Evolutionary conservation across 1,140 invertebrate species (phyloP), one percentile per base, ranked within the genome.

Genomic region (Popillia japonica): DNA sequence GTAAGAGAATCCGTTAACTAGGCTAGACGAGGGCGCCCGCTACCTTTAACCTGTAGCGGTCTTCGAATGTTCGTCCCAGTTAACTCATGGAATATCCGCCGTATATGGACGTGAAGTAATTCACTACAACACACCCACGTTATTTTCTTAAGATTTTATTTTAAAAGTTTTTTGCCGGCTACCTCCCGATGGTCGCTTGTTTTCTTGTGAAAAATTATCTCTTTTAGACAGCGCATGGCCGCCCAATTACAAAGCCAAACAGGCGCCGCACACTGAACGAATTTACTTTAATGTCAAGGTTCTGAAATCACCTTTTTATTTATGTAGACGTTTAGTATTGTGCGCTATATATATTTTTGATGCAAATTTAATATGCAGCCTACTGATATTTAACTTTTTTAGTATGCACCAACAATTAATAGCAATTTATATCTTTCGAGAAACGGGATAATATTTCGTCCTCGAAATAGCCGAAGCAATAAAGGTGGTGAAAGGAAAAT

Each of bases 11-110:
- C 48, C 48, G 48, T 55, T 55, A 55, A 17, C 48, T 55, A 55
- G 48, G 48, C 48, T 55, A 55, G 48, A 55, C 48, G 48, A 55
- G 48, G 17, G 48, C 48, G 48, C 48, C 48, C 17, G 48, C 48
- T 55, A 55, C 48, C 48, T 55, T 55, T 55, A 55, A 55, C 48
- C 48, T 55, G 48, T 55, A 55, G 48, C 48, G 48, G 48, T 55
- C 14, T 55, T 55, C 48, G 48, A 55, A 55, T 55, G 48, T 55
- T 55, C 48, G 48, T 55, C 48, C 48, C n/a, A 55, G 48, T 17
- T 55, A 55, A 17, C 17, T 55, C 17, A 17, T n/a, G 14, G 48
- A 14, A 7, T 55, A 55, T 7, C 48, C 48, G 48, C 48, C 48
- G 48, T 55, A 55, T 55, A 55, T 17, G 48, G 48, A 6, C 6